Evolutionary conservation across 1,140 invertebrate genomes (phyloP).

Genomic region (Danaus plexippus): DNA sequence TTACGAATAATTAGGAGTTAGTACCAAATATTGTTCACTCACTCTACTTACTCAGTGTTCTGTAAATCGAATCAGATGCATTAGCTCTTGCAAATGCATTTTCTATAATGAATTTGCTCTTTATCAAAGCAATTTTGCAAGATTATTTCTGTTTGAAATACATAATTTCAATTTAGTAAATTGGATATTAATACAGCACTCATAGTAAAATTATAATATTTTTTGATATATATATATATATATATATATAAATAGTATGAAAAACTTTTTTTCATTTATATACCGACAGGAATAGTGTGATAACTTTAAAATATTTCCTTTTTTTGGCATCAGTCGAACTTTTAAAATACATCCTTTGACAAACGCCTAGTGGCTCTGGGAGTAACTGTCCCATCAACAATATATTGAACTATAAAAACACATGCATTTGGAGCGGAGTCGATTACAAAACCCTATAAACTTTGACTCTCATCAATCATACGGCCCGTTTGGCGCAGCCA

Average conservation of each 20-base stretch:
- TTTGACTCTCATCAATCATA: slow-evolving; percentile 20
- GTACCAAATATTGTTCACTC: slow-evolving; percentile 11
- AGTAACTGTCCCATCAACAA: slow-evolving; percentile 1
- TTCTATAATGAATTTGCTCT: slow-evolving; percentile 10
- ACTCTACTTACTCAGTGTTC: slow-evolving; percentile 6
- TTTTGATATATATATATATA: no score
- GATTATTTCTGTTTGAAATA: not conserved
- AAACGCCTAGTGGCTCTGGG: no score
- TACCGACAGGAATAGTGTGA: no score
- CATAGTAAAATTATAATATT: no score
- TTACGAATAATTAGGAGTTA: slow-evolving; percentile 18
- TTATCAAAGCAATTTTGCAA: slow-evolving; percentile 5
- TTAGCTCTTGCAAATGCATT: slow-evolving; percentile 15
- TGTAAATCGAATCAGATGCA: slow-evolving; percentile 14
- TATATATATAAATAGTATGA: no score
- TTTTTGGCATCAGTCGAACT: no score
- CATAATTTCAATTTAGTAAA: no score
- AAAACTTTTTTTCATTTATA: no score
- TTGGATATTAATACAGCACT: no score
- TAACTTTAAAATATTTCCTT: no score
- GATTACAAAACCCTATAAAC: slow-evolving; percentile 17
- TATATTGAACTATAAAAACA: slow-evolving; percentile 15
- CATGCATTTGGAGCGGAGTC: slow-evolving; percentile 13
- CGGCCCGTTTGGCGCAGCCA: slow-evolving; percentile 7
- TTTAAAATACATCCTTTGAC: no score